These are phyloP conservation scores for Porites australiensis DNA, from an alignment of 64 coral and sea anemone genomes.

Conservation along the genomic window DNA sequence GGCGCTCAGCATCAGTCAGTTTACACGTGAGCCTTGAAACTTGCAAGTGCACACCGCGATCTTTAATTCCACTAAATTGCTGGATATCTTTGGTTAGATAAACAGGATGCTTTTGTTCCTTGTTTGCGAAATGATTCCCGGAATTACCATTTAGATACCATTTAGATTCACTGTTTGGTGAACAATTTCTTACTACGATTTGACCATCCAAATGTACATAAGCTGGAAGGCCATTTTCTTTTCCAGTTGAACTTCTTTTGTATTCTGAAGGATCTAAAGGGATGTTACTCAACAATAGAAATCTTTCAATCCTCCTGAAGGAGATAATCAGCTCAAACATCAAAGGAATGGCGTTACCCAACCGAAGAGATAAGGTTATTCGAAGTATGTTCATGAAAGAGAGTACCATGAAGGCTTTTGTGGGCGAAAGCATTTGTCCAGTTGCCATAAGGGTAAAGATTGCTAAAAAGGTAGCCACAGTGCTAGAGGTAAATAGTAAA, in stretches of 20 bases:
- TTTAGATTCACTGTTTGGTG: no score
- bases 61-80: no score
- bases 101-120: no score
- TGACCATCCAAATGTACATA: no score
- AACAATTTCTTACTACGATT: no score
- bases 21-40: no score
- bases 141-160: no score
- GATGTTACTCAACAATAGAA: background rate
- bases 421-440: conserved; percentile 15
- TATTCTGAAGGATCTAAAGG: background rate
- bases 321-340: background rate
- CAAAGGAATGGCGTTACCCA: background rate
- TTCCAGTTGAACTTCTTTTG: background rate
- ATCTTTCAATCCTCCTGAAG: no score
- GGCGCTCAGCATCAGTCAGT: background rate
- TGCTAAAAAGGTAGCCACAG: background rate
- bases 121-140: no score
- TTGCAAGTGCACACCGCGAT: no score
- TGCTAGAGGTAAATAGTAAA: background rate
- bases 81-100: no score
- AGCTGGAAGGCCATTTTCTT: no score
- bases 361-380: background rate
- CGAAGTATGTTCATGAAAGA: conserved; percentile 11
- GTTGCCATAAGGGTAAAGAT: conserved; percentile 1
- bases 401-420: conserved; percentile 32